phyloP scores from a whole-genome alignment of 2,888 invertebrate genomes.

The Rhogogaster chlorosoma region DNA sequence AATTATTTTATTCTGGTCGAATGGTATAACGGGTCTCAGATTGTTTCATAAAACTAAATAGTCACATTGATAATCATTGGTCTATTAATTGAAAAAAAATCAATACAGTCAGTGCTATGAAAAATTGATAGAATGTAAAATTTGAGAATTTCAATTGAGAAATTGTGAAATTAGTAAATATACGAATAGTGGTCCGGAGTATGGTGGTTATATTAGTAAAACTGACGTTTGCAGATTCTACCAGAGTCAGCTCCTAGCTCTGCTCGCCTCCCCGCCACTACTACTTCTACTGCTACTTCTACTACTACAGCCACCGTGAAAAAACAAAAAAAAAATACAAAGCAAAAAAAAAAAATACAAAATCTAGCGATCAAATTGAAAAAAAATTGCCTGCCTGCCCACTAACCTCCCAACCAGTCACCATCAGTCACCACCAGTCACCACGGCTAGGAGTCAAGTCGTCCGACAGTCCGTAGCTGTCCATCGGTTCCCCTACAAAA shows the following conservation, averaged over 20 bases:
- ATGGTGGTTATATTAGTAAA: slow-evolving; percentile 75
- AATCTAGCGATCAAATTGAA: slow-evolving; percentile 72
- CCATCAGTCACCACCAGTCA: slow-evolving; percentile 76
- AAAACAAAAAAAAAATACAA: slow-evolving; percentile 60
- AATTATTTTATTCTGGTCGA: background rate
- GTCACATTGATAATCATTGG: background rate
- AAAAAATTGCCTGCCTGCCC: slow-evolving; percentile 76
- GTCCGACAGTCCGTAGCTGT: slow-evolving; percentile 64
- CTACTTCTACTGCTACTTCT: slow-evolving; percentile 70
- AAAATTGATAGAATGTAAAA: background rate
- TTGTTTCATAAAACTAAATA: background rate
- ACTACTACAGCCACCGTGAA: slow-evolving; percentile 75
- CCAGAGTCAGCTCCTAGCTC: slow-evolving; percentile 77
- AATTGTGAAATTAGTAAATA: slow-evolving; percentile 48
- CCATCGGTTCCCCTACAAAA: slow-evolving; percentile 71
- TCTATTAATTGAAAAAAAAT: background rate
- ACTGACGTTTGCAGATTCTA: slow-evolving; percentile 78
- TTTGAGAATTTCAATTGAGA: background rate
- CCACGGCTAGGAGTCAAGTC: slow-evolving; percentile 64
- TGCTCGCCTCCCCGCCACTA: slow-evolving; percentile 77
- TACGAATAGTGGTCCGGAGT: slow-evolving; percentile 70
- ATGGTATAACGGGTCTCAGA: background rate
- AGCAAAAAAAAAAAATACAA: slow-evolving; percentile 63
- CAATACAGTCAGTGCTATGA: background rate
- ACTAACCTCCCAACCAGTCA: slow-evolving; percentile 77